phyloP scores from a whole-genome alignment of 2,888 invertebrate species.

The Scaptomyza cyrtandrae region DNA sequence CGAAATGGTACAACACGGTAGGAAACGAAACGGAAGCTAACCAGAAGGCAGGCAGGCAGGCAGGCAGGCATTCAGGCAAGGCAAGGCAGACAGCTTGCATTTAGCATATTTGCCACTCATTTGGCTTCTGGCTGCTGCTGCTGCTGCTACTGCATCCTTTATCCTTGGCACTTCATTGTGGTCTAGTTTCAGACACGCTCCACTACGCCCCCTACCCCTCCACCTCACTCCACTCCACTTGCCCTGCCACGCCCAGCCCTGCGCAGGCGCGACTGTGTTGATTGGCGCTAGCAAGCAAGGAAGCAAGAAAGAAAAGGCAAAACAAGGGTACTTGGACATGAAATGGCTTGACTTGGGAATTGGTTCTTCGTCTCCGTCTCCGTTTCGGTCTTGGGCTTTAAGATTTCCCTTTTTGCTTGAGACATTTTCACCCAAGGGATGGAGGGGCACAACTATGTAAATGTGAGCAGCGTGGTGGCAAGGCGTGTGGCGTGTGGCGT shows the following conservation, averaged over 20 bases:
- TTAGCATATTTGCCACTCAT: conserved; percentile 66
- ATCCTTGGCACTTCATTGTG: conserved; percentile 17
- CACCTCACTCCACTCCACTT: too few species aligned
- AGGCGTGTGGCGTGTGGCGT: conserved; percentile 2
- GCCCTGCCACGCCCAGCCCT: not conserved
- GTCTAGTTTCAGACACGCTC: not conserved
- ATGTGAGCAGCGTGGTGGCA: conserved; percentile 28
- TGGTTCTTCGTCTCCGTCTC: not conserved
- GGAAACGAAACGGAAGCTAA: conserved; percentile 26
- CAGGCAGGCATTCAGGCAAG: not conserved
- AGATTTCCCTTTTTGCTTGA: conserved; percentile 16
- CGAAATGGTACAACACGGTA: not conserved
- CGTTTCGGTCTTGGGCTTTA: conserved; percentile 1
- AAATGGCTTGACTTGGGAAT: conserved; percentile 7
- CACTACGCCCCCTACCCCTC: not conserved
- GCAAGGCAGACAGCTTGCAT: conserved; percentile 52
- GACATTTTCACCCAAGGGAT: conserved; percentile 4
- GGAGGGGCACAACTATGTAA: conserved; percentile 54
- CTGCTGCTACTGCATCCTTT: conserved; percentile 27
- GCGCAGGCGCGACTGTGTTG: conserved; percentile 63
- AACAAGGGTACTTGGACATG: conserved; percentile 5
- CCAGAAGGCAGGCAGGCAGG: conserved; percentile 8
- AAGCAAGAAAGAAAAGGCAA: not conserved
- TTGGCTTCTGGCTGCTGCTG: conserved; percentile 11
- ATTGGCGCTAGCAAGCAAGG: not conserved